phyloP scores from a whole-genome alignment of 1,140 invertebrate species.

The Prorops nasuta region DNA sequence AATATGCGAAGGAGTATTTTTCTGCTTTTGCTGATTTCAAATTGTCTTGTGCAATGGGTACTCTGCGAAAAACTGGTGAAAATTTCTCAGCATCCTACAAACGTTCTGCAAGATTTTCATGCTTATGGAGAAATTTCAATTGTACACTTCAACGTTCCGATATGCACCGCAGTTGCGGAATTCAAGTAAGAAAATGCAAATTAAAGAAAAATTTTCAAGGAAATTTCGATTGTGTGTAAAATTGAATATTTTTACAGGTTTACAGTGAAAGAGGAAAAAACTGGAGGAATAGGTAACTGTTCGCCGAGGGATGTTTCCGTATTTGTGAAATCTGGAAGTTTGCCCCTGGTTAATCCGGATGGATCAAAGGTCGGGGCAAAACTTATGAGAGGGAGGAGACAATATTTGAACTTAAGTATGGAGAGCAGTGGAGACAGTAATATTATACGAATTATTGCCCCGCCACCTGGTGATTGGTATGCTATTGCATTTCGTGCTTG shows the following conservation, averaged over 20 bases:
- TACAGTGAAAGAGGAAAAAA: slow-evolving; percentile 45
- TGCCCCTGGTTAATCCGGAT: slow-evolving; percentile 75
- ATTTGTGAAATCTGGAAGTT: slow-evolving; percentile 71
- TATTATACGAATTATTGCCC: slow-evolving; percentile 61
- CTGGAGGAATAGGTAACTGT: slow-evolving; percentile 54
- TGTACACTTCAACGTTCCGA: slow-evolving; percentile 49
- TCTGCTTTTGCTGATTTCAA: slow-evolving; percentile 32
- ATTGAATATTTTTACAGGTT: slow-evolving; percentile 33
- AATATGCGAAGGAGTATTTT: slow-evolving; percentile 42
- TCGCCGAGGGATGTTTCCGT: slow-evolving; percentile 61
- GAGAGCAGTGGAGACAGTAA: slow-evolving; percentile 55
- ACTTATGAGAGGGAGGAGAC: slow-evolving; percentile 58
- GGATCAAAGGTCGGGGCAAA: slow-evolving; percentile 68
- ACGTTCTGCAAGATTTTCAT: slow-evolving; percentile 42
- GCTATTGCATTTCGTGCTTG: slow-evolving; percentile 73
- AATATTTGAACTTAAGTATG: slow-evolving; percentile 49
- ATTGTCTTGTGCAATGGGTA: slow-evolving; percentile 27
- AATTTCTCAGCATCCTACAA: slow-evolving; percentile 39
- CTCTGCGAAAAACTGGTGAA: slow-evolving; percentile 34
- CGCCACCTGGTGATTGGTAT: slow-evolving; percentile 76
- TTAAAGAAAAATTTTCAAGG: neutral
- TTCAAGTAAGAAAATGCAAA: slow-evolving; percentile 45
- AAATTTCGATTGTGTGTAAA: neutral
- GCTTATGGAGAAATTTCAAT: slow-evolving; percentile 51
- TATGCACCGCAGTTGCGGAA: slow-evolving; percentile 36